Conservation (phyloP, 2,113 vertebrate species). For the Ptilorrhoa leucosticta region DNA sequence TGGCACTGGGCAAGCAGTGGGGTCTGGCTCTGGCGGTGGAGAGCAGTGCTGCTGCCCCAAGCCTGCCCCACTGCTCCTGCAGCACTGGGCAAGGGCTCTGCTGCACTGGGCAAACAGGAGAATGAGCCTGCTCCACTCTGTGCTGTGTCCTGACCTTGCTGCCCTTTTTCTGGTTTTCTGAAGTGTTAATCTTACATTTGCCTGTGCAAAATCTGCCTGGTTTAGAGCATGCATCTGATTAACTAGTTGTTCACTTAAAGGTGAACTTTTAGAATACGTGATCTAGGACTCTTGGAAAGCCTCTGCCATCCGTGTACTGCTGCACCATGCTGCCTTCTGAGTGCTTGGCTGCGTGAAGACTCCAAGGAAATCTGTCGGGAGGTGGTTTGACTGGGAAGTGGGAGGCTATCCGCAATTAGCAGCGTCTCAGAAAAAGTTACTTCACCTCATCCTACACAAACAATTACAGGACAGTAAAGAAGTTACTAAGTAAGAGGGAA, state of each 20-base stretch:
- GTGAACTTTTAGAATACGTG: neutral
- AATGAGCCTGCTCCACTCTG: accelerated
- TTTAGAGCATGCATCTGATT: neutral
- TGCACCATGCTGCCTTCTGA: neutral
- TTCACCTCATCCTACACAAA: neutral
- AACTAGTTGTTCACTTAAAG: neutral
- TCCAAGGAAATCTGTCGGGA: neutral
- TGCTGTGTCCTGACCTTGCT: neutral
- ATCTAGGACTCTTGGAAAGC: neutral
- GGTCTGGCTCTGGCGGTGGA: neutral
- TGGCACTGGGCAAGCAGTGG: accelerated
- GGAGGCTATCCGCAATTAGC: neutral
- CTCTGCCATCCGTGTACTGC: accelerated
- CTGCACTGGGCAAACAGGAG: neutral
- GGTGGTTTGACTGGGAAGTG: neutral
- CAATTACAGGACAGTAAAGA: neutral
- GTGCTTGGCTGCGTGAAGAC: neutral
- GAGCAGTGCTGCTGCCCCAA: neutral
- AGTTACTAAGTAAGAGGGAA: neutral
- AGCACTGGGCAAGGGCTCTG: accelerated
- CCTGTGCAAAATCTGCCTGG: neutral
- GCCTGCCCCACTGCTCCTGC: neutral
- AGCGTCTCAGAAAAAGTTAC: neutral
- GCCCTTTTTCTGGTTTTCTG: neutral
- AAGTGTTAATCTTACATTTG: neutral